Percentiles rank a stretch among this genome's conserved stretches.
Conservation (phyloP, 1,140 invertebrate genomes). For the Neomicropteryx cornuta region DNA sequence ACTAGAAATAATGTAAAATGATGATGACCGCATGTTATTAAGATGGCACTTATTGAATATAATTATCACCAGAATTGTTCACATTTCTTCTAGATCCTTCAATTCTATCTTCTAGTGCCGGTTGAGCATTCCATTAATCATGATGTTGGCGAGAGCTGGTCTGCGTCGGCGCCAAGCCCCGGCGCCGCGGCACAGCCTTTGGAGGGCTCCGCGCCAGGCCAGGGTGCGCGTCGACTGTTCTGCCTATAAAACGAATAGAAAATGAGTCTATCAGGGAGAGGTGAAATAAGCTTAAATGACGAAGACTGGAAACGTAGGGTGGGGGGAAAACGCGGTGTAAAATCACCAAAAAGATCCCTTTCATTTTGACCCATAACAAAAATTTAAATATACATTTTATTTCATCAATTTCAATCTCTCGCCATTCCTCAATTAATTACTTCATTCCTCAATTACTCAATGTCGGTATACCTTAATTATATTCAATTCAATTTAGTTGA, state of each 20-base stretch:
- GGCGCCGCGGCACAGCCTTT: constrained; percentile 81
- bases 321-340: constrained; percentile 8
- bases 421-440: too few species aligned
- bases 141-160: constrained; percentile 89
- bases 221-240: constrained; percentile 75
- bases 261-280: constrained; percentile 2
- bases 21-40: too few species aligned
- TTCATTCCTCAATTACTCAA: too few species aligned
- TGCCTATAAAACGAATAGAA: constrained; percentile 52
- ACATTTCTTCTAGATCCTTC: too few species aligned
- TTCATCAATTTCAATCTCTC: too few species aligned
- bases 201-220: constrained; percentile 80
- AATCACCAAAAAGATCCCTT: constrained; percentile 7
- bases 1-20: too few species aligned
- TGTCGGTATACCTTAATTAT: too few species aligned
- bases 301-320: constrained; percentile 13
- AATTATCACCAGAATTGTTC: too few species aligned
- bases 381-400: neutral
- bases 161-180: constrained; percentile 83
- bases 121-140: constrained; percentile 79
- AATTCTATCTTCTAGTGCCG: too few species aligned
- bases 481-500: too few species aligned
- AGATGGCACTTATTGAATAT: too few species aligned
- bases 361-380: neutral
- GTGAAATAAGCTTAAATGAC: constrained; percentile 5